A percentile compares a stretch with the other conserved stretches of the same genome.
Evolutionary conservation across 2,888 invertebrate species (phyloP).

Genomic region (Dastarcus helophoroides): DNA sequence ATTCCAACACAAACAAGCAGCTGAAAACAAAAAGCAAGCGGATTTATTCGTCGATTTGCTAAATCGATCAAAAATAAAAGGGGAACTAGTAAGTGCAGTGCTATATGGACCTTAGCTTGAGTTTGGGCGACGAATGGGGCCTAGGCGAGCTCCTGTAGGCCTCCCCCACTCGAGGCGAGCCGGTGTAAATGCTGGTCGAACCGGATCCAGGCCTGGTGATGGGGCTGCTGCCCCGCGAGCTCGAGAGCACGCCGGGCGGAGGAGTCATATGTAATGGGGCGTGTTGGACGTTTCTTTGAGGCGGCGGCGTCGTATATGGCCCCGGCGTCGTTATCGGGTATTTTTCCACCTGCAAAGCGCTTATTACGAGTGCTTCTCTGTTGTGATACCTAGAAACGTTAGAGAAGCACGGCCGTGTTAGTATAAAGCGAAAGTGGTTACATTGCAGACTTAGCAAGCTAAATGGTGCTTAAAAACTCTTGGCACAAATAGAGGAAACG

Average conservation of each 20-base stretch:
- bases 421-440: not conserved
- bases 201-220: constrained; percentile 49
- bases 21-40: not conserved
- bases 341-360: constrained; percentile 86
- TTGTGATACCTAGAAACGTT: constrained; percentile 69
- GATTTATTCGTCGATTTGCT: too few species aligned
- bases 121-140: constrained; percentile 78
- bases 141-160: constrained; percentile 45
- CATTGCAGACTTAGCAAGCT: constrained; percentile 3
- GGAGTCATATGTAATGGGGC: constrained; percentile 56
- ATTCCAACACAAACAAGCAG: constrained; percentile 3
- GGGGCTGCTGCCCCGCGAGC: constrained; percentile 41
- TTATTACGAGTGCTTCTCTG: constrained; percentile 84
- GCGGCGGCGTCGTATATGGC: constrained; percentile 62
- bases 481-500: too few species aligned
- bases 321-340: constrained; percentile 83
- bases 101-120: constrained; percentile 68
- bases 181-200: constrained; percentile 45
- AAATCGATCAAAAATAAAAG: too few species aligned
- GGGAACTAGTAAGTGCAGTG: constrained; percentile 2
- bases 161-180: constrained; percentile 47
- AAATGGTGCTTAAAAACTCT: constrained; percentile 4
- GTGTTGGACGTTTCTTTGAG: constrained; percentile 41
- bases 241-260: constrained; percentile 39
- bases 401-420: constrained; percentile 8